Evolutionary conservation across 2,888 invertebrate genomes (phyloP).

Genomic region (Lithophane leautieri): DNA sequence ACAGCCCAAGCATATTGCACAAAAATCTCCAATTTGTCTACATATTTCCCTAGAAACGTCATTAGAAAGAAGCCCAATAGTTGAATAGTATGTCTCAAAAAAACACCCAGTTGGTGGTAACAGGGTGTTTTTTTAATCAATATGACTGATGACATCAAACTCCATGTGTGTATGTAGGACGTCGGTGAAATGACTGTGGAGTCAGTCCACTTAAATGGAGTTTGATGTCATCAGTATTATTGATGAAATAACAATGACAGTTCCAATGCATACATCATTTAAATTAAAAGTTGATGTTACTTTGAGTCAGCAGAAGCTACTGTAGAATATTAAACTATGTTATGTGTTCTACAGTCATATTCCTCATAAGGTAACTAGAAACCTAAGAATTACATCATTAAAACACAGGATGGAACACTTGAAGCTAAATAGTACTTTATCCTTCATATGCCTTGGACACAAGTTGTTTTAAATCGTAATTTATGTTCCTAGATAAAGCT

Average conservation of each 20-base stretch:
- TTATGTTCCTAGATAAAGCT: slow-evolving; percentile 17
- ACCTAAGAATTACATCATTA: slow-evolving; percentile 15
- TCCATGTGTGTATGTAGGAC: too few species aligned
- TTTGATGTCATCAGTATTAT: neutral
- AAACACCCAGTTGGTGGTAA: neutral
- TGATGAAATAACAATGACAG: neutral
- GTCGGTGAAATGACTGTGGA: too few species aligned
- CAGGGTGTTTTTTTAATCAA: too few species aligned
- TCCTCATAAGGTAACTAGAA: slow-evolving; percentile 29
- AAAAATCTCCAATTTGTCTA: neutral
- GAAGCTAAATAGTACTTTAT: slow-evolving; percentile 2
- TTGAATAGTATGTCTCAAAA: neutral
- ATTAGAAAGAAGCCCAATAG: neutral
- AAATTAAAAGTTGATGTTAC: slow-evolving; percentile 5
- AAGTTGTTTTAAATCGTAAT: neutral
- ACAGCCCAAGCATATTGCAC: too few species aligned
- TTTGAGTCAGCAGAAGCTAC: slow-evolving; percentile 22
- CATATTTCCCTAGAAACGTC: neutral
- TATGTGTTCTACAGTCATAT: neutral
- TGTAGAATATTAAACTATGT: slow-evolving; percentile 12
- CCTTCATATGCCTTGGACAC: neutral
- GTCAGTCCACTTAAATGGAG: neutral
- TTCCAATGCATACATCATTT: neutral
- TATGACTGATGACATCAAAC: too few species aligned
- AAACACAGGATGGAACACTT: slow-evolving; percentile 48